Conservation (phyloP, 2,888 invertebrate species). For the Protodeltote pygarga region DNA sequence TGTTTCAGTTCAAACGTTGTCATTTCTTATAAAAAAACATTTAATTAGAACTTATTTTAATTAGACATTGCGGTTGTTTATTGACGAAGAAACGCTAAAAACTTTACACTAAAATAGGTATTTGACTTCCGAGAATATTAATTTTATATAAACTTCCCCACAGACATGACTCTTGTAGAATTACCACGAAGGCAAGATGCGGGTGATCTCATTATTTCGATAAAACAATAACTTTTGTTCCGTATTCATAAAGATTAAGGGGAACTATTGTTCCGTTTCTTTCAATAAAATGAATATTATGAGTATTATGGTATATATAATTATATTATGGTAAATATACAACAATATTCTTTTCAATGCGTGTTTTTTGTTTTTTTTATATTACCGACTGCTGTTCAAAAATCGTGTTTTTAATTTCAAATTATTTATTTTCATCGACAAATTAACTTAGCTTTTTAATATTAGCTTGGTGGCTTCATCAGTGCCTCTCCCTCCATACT, state of each 20-base stretch:
- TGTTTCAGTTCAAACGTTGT: conserved; percentile 13
- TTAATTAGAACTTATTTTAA: conserved; percentile 13
- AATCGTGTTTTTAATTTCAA: too few relatives aligned
- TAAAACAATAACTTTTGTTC: conserved; percentile 44
- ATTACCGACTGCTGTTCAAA: too few relatives aligned
- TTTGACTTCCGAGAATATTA: conserved; percentile 27
- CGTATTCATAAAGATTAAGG: conserved; percentile 12
- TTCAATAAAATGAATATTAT: conserved; percentile 13
- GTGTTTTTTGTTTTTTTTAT: too few relatives aligned
- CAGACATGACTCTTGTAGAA: conserved; percentile 62
- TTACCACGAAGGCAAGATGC: conserved; percentile 65
- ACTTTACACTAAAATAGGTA: conserved; percentile 14
- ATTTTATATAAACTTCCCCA: conserved; percentile 23
- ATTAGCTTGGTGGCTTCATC: too few relatives aligned
- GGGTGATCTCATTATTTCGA: conserved; percentile 69
- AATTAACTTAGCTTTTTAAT: too few relatives aligned
- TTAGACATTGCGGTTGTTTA: conserved; percentile 13
- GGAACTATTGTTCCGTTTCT: conserved; percentile 13
- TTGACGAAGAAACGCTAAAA: conserved; percentile 14
- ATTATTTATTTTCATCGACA: too few relatives aligned
- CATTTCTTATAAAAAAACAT: background rate
- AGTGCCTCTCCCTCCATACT: too few relatives aligned
- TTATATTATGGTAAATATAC: background rate
- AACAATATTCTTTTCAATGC: background rate
- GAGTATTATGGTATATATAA: too few relatives aligned